These are phyloP conservation scores for Cladopsammia gracilis DNA, from an alignment of 64 coral and sea anemone genomes.

Conservation along the genomic window DNA sequence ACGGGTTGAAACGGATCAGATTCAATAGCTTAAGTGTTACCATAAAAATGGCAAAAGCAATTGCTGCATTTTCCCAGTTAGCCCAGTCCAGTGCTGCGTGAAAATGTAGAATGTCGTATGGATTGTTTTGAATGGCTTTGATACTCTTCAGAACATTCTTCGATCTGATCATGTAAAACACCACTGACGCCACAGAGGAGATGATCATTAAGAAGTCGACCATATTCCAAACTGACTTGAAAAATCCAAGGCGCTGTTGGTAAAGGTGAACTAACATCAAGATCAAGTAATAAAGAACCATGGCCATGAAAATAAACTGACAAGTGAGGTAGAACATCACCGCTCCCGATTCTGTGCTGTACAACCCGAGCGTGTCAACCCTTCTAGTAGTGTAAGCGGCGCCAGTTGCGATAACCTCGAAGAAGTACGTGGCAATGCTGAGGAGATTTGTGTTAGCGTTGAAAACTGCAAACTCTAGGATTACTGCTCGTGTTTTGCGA, in stretches of 20 bases:
- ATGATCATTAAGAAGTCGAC: constrained; percentile 40
- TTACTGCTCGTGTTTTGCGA: constrained; percentile 63
- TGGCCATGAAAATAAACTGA: constrained; percentile 55
- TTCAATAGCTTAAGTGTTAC: constrained; percentile 63
- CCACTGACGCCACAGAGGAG: constrained; percentile 8
- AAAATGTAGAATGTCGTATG: constrained; percentile 66
- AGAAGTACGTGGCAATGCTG: constrained; percentile 67
- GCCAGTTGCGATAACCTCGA: constrained; percentile 69
- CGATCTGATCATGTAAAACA: constrained; percentile 65
- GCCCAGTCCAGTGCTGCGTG: constrained; percentile 42
- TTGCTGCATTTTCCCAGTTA: constrained; percentile 47
- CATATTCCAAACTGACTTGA: constrained; percentile 60
- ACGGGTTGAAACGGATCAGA: constrained; percentile 64
- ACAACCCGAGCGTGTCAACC: constrained; percentile 66
- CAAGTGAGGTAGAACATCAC: constrained; percentile 22
- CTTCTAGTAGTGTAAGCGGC: constrained; percentile 22
- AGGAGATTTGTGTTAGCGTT: constrained; percentile 77
- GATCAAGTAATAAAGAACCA: constrained; percentile 45
- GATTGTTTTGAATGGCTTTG: constrained; percentile 41
- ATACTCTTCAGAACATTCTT: constrained; percentile 42
- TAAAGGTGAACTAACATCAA: constrained; percentile 30
- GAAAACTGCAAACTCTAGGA: constrained; percentile 76
- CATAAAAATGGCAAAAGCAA: constrained; percentile 61
- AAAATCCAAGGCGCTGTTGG: not conserved
- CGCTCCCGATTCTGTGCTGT: constrained; percentile 31